These are phyloP conservation scores for Tonatia bakeri DNA, from an alignment of 2,113 vertebrate species.

Conservation along the genomic window DNA sequence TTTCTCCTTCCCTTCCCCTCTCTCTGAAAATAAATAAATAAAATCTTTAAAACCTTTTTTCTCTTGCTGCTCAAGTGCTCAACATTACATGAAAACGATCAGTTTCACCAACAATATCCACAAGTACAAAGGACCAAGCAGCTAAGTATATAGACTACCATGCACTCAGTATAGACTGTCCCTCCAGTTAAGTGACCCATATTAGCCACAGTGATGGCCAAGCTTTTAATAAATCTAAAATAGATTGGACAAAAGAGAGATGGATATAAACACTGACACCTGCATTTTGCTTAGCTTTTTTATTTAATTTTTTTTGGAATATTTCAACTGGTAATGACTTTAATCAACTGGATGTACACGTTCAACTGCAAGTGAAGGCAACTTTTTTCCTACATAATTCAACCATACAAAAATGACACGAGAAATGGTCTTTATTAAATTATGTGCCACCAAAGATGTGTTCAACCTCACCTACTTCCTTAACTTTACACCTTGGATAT, in stretches of 20 bases:
- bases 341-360: neutral
- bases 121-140: neutral
- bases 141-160: neutral
- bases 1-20: too few relatives aligned
- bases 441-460: neutral
- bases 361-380: neutral
- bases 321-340: neutral
- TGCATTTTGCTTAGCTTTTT: neutral
- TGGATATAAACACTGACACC: neutral
- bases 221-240: neutral
- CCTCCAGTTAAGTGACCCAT: neutral
- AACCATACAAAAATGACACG: neutral
- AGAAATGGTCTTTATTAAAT: neutral
- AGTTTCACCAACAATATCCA: neutral
- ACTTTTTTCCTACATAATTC: neutral
- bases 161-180: neutral
- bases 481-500: neutral
- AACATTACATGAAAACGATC: neutral
- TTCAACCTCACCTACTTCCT: neutral
- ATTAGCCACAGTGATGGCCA: neutral
- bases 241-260: neutral
- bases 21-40: too few relatives aligned
- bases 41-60: too few relatives aligned
- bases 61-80: neutral
- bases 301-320: neutral